Evolutionary conservation across 2,888 invertebrate genomes (phyloP).

Genomic region (Subacronicta megacephala): DNA sequence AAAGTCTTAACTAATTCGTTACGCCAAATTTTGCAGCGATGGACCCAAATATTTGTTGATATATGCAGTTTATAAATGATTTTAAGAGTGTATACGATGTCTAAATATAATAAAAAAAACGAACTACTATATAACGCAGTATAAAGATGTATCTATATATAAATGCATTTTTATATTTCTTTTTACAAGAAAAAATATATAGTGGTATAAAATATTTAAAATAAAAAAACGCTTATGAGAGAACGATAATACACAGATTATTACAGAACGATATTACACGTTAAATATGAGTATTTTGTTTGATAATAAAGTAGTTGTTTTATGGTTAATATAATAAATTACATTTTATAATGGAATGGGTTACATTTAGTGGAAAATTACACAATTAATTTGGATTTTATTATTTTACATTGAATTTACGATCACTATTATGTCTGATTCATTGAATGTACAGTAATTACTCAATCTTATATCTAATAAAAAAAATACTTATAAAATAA

Average conservation of each 20-base stretch:
- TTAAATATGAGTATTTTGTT: constrained; percentile 14
- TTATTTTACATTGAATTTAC: constrained; percentile 38
- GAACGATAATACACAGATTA: constrained; percentile 20
- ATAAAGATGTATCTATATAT: constrained; percentile 1
- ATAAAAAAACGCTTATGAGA: constrained; percentile 4
- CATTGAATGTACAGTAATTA: constrained; percentile 56
- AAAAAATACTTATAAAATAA: no score
- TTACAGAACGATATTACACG: constrained; percentile 11
- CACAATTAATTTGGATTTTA: constrained; percentile 27
- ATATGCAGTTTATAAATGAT: constrained; percentile 33
- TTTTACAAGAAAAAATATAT: neutral
- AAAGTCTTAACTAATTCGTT: constrained; percentile 79
- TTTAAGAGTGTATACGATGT: constrained; percentile 26
- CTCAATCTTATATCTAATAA: constrained; percentile 37
- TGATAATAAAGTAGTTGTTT: constrained; percentile 17
- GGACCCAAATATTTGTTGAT: constrained; percentile 77
- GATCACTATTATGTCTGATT: constrained; percentile 57
- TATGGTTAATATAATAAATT: constrained; percentile 21
- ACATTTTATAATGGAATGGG: constrained; percentile 24
- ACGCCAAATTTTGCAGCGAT: constrained; percentile 77
- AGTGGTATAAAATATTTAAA: neutral
- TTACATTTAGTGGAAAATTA: constrained; percentile 47
- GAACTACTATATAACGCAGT: constrained; percentile 14
- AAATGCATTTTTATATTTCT: neutral
- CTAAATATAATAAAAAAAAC: constrained; percentile 9